phyloP scores from a whole-genome alignment of 1,140 invertebrate genomes.

The Drosophila sucinea region DNA sequence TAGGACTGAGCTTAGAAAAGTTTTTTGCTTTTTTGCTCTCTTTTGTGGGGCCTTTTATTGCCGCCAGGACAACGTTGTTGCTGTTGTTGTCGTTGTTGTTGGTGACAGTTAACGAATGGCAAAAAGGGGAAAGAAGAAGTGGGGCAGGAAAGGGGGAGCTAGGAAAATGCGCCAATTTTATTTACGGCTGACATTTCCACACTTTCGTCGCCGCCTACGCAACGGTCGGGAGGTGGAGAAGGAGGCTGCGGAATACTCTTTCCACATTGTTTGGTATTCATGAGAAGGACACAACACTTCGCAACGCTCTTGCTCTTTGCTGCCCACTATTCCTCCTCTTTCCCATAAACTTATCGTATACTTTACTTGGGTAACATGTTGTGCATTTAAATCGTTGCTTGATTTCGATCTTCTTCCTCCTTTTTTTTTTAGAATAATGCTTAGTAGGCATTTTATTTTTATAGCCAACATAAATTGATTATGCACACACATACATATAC shows the following conservation, averaged over 20 bases:
- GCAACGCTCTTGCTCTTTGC: neutral
- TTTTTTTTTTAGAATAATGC: slow-evolving; percentile 4
- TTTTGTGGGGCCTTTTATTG: slow-evolving; percentile 26
- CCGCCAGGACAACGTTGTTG: neutral
- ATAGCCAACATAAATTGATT: slow-evolving; percentile 19
- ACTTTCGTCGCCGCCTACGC: slow-evolving; percentile 10
- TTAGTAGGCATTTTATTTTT: slow-evolving; percentile 23
- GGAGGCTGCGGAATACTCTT: neutral
- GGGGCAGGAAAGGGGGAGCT: neutral
- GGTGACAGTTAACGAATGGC: slow-evolving; percentile 16
- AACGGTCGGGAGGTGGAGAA: neutral
- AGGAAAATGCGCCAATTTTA: slow-evolving; percentile 18
- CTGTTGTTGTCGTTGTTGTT: slow-evolving; percentile 2
- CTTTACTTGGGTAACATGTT: slow-evolving; percentile 4
- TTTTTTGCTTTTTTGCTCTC: slow-evolving; percentile 18
- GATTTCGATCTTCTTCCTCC: slow-evolving; percentile 9
- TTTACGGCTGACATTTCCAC: slow-evolving; percentile 20
- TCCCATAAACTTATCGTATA: slow-evolving; percentile 9
- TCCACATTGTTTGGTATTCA: slow-evolving; percentile 12
- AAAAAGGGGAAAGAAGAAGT: neutral
- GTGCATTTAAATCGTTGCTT: slow-evolving; percentile 20
- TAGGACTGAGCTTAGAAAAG: slow-evolving; percentile 17
- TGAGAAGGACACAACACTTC: slow-evolving; percentile 8
- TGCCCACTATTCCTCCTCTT: slow-evolving; percentile 5
- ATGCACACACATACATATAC: slow-evolving; percentile 1